Evolutionary conservation across 2,113 vertebrate species (phyloP).

Genomic region (Heterotis niloticus): DNA sequence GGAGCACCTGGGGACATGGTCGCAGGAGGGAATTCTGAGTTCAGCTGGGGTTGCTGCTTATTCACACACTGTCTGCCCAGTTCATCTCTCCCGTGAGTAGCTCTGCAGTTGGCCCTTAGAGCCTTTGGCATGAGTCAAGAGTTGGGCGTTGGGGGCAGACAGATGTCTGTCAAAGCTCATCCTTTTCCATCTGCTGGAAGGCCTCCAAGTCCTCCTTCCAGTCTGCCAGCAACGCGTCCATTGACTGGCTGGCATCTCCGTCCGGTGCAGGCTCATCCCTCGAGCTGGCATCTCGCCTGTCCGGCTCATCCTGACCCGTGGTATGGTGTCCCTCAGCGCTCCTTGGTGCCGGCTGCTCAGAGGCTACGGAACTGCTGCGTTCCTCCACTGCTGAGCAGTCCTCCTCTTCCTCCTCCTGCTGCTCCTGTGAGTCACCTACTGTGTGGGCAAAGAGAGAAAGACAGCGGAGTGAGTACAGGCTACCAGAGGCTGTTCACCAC

Average conservation of each 20-base stretch:
- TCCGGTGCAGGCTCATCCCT: constrained; percentile 35
- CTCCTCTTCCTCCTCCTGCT: constrained; percentile 43
- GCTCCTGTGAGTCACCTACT: no score
- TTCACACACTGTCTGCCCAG: neutral
- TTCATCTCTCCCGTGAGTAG: neutral
- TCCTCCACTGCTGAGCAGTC: constrained; percentile 50
- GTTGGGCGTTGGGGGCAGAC: constrained; percentile 20
- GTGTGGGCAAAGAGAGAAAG: no score
- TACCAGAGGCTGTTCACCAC: neutral
- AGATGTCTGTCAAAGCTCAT: constrained; percentile 82
- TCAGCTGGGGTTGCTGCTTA: neutral
- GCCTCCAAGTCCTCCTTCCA: constrained; percentile 98
- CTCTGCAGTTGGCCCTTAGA: neutral
- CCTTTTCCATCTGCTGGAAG: constrained; percentile 97
- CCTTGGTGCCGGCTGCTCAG: constrained; percentile 50
- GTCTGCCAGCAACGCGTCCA: constrained; percentile 89
- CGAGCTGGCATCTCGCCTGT: constrained; percentile 13
- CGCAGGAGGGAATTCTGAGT: neutral
- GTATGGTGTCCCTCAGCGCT: constrained; percentile 56
- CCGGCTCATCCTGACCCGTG: constrained; percentile 22
- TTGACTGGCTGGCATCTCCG: constrained; percentile 63
- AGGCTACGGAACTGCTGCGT: constrained; percentile 36
- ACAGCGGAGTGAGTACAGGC: neutral
- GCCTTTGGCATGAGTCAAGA: neutral
- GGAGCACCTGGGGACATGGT: neutral